These are phyloP conservation scores for Caenorhabditis sulstoni DNA, from an alignment of 2,888 invertebrate species.

Conservation along the genomic window DNA sequence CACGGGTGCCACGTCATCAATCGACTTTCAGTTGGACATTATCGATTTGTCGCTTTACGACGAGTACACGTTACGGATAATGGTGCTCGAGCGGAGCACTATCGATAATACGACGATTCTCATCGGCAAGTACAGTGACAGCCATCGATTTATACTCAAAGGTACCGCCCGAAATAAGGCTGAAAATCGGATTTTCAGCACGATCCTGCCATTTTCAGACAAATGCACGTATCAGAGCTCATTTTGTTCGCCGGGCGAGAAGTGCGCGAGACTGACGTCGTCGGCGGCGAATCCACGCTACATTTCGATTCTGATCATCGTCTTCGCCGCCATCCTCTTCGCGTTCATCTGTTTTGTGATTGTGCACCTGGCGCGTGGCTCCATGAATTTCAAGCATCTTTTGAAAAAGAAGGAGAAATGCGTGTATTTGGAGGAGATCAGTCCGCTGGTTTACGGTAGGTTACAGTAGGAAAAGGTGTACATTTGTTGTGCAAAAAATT, in stretches of 20 bases:
- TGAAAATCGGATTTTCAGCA: too few relatives aligned
- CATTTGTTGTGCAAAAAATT: conserved; percentile 11
- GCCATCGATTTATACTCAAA: conserved; percentile 59
- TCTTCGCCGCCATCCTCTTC: conserved; percentile 68
- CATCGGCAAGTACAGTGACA: conserved; percentile 59
- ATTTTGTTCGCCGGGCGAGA: conserved; percentile 70
- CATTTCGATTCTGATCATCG: conserved; percentile 57
- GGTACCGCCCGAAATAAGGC: too few relatives aligned
- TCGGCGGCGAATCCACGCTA: conserved; percentile 32
- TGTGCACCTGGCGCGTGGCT: conserved; percentile 69
- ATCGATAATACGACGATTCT: conserved; percentile 63
- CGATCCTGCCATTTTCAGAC: conserved; percentile 64
- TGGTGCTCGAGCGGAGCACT: conserved; percentile 55
- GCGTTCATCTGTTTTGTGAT: conserved; percentile 65
- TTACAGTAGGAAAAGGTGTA: too few relatives aligned
- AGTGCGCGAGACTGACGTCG: conserved; percentile 65
- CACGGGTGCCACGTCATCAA: neutral
- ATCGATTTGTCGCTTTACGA: conserved; percentile 61
- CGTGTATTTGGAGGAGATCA: conserved; percentile 71
- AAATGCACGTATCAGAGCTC: conserved; percentile 75
- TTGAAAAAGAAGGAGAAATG: conserved; percentile 74
- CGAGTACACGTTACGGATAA: conserved; percentile 66
- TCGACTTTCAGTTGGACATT: conserved; percentile 62
- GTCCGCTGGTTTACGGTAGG: conserved; percentile 78
- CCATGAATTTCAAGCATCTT: conserved; percentile 65